Percentiles rank a stretch among this genome's conserved stretches.
These are phyloP conservation scores for Telmatochromis sp. DNA, from an alignment of 2,113 vertebrate genomes.

Conservation along the genomic window DNA sequence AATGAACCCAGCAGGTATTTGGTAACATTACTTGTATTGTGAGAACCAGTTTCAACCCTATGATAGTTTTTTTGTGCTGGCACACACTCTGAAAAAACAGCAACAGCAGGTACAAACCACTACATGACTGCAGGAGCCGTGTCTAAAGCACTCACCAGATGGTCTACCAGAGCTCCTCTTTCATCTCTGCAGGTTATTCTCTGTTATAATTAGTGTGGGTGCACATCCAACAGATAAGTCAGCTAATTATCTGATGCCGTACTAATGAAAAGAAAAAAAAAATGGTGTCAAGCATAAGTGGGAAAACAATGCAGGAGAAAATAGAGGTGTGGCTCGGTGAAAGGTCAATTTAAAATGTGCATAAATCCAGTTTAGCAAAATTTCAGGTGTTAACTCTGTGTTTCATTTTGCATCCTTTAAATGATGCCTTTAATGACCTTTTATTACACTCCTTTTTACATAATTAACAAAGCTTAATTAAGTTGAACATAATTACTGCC, in stretches of 20 bases:
- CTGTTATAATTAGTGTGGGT: neutral
- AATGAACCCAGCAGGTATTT: neutral
- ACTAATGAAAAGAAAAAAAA: neutral
- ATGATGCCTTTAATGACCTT: neutral
- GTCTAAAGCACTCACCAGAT: conserved; percentile 17
- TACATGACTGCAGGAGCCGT: neutral
- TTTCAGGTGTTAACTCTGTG: neutral
- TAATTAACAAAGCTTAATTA: conserved; percentile 37
- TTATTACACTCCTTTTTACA: neutral
- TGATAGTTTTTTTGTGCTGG: neutral
- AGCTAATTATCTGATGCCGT: neutral
- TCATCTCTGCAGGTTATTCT: conserved; percentile 21
- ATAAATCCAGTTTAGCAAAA: neutral
- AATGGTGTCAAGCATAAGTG: neutral
- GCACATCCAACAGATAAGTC: neutral
- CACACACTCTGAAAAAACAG: conserved; percentile 14
- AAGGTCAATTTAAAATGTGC: neutral
- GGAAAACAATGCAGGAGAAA: neutral
- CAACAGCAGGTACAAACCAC: conserved; percentile 29
- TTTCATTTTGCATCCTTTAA: neutral
- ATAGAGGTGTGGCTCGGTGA: neutral
- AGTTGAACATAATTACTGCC: conserved; percentile 25
- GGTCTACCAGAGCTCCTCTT: conserved; percentile 2
- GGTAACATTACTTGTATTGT: neutral
- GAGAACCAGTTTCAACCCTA: neutral